Base-by-base conservation (phyloP, 1,140 invertebrate species). In the Notospermus geniculatus region DNA sequence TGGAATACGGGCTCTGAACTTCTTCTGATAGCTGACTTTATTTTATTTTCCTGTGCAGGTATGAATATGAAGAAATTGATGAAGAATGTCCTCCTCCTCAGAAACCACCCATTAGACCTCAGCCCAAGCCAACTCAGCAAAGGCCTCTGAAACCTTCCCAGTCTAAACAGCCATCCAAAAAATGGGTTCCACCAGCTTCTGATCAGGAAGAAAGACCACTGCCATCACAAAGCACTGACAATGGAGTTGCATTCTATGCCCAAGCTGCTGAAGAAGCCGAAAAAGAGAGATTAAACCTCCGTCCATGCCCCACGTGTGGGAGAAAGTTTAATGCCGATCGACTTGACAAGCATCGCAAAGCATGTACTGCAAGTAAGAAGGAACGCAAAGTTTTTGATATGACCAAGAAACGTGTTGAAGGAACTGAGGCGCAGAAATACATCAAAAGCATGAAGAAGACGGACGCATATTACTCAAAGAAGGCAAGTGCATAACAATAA, bases 351-450 rank as follows among this genome's bases (percentile, higher is more conserved):
- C 94, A 97, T 74, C 85, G 91, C 78, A 81, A 86, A n/a, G 71
- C 71, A 7, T 78, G 76, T 65, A 68, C 67, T 17, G 75, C 72
- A 5, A 80, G 83, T 5, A 84, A 85, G 23, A 81, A 80, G 65
- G 74, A 75, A 63, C 84, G 93, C 61, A 95, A 93, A 82, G 85
- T 87, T 9, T 95, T 93, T 76, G 93, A 97, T 80, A 87, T 89
- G 13, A 84, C 88, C 2, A 92, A 92, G 76, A 90, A 90, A 74
- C 84, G 94, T 46, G 84, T 92, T 7, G 82, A 87, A 79, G 93
- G 93, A 25, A 96, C 93, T 0, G 94, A 96, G 70, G 86, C 91
- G 23, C 92, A 94, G 70, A 83, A 86, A 58, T 95, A 88, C 75
- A 82, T 86, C 28, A 83, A 72, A 59, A 85, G 85, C 57, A 68